These are phyloP conservation scores for Polypterus bichir DNA, from an alignment of 2,113 vertebrate species.

Conservation along the genomic window DNA sequence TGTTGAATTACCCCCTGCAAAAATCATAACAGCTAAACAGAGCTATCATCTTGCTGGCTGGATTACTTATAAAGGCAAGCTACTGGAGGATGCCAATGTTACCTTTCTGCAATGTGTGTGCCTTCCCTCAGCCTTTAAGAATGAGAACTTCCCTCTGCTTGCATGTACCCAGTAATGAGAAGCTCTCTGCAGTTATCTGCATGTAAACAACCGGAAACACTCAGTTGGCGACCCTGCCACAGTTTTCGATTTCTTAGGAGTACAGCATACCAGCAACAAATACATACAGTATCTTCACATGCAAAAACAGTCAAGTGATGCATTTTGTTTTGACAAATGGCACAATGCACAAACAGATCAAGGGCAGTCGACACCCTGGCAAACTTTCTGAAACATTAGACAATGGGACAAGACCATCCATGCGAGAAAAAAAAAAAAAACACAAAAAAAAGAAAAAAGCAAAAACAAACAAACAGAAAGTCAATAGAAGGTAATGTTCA, in stretches of 20 bases:
- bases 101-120: constrained; percentile 65
- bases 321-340: constrained; percentile 34
- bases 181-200: constrained; percentile 92
- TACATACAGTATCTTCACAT: constrained; percentile 15
- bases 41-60: constrained; percentile 5
- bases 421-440: constrained; percentile 42
- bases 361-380: constrained; percentile 37
- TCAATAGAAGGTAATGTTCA: too few species aligned
- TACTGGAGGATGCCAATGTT: constrained; percentile 50
- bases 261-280: constrained; percentile 41
- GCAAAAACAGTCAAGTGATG: constrained; percentile 14
- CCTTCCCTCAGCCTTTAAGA: constrained; percentile 76
- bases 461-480: too few species aligned
- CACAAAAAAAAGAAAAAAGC: too few species aligned
- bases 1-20: constrained; percentile 17
- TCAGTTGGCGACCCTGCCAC: constrained; percentile 39
- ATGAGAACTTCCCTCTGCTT: constrained; percentile 81
- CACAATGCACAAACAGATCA: constrained; percentile 38
- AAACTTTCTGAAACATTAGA: constrained; percentile 32
- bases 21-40: constrained; percentile 5
- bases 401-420: constrained; percentile 64
- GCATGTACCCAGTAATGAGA: constrained; percentile 87
- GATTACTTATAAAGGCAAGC: constrained; percentile 37
- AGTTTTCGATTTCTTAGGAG: constrained; percentile 41
- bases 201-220: constrained; percentile 81